Percentiles rank a stretch among this genome's conserved stretches.
Evolutionary conservation across 2,888 invertebrate genomes (phyloP).

Genomic region (Drosophila pseudotakahashii): DNA sequence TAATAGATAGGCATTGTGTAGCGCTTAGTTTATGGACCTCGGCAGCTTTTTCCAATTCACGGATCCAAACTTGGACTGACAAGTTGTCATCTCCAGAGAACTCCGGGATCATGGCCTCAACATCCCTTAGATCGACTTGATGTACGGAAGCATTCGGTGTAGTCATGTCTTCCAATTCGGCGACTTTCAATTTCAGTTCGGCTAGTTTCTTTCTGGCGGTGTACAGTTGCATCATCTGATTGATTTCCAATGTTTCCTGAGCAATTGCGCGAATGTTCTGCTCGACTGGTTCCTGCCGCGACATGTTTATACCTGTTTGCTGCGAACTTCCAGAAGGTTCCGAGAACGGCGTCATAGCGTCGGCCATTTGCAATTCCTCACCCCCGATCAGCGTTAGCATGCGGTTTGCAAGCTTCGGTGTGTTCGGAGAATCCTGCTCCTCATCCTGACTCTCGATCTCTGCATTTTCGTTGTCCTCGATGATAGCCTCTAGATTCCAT

Average conservation of each 20-base stretch:
- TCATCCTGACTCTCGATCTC: no score
- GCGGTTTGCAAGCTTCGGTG: background rate
- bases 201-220: no score
- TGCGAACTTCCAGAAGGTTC: conserved; percentile 1
- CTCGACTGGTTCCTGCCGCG: background rate
- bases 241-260: background rate
- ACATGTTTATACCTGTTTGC: no score
- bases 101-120: background rate
- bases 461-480: no score
- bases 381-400: background rate
- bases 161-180: no score
- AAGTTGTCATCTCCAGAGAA: background rate
- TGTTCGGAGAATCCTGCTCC: no score
- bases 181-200: no score
- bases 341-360: background rate
- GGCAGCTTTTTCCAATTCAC: background rate
- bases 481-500: no score
- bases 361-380: background rate
- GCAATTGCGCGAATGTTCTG: background rate
- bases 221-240: no score
- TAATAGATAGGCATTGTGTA: background rate
- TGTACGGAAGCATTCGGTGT: no score
- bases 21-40: background rate
- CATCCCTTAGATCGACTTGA: background rate
- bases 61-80: background rate